These are phyloP conservation scores for Coturnix japonica DNA, from an alignment of 2,113 vertebrate species.

Conservation along the genomic window DNA sequence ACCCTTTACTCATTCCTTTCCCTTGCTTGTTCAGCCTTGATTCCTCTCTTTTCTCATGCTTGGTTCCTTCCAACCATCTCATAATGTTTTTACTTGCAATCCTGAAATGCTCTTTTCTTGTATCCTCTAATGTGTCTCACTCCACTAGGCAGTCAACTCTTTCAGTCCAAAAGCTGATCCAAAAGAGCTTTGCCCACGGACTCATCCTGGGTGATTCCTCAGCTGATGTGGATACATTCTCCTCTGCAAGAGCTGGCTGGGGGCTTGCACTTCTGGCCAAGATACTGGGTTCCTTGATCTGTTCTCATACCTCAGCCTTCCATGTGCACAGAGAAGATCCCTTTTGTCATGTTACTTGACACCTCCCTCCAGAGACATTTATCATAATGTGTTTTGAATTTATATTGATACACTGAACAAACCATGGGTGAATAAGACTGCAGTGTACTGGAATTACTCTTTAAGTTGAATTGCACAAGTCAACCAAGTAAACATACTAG, in stretches of 20 bases:
- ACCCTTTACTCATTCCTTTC: neutral
- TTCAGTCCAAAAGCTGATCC: neutral
- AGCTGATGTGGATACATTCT: neutral
- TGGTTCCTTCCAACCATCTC: neutral
- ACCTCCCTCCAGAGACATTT: neutral
- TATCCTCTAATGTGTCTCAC: neutral
- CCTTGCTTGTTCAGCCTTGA: neutral
- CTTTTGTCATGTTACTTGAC: neutral
- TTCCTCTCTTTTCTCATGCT: neutral
- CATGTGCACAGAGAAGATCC: neutral
- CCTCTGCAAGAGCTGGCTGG: neutral
- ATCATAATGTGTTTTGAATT: neutral
- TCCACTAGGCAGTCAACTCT: neutral
- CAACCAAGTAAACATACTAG: neutral
- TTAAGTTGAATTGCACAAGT: neutral
- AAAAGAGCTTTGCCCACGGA: neutral
- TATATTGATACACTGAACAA: neutral
- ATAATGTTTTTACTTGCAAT: neutral
- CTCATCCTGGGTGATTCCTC: neutral
- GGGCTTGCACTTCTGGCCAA: fast-evolving
- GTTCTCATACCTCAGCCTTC: fast-evolving
- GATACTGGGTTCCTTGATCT: neutral
- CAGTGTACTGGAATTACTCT: neutral
- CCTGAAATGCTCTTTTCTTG: neutral
- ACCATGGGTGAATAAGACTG: neutral